Evolutionary conservation across 2,797 vertebrate genomes (phyloP).

Genomic region (Hylomyscus alleni): DNA sequence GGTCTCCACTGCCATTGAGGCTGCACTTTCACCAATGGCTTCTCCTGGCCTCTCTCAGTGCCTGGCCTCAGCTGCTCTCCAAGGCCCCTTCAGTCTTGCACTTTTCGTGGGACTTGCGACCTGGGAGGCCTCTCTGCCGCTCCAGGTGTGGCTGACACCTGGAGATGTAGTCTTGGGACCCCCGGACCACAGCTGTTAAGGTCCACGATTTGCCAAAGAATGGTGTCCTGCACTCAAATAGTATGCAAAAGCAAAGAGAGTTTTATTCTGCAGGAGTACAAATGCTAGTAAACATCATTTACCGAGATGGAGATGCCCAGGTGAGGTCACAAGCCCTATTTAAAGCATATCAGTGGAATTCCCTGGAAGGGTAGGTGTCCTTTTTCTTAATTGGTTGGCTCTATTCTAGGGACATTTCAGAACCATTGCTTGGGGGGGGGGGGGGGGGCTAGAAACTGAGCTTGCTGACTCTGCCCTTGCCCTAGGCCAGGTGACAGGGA

Average conservation of each 20-base stretch:
- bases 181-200: neutral
- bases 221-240: neutral
- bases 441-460: too few relatives aligned
- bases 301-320: neutral
- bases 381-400: too few relatives aligned
- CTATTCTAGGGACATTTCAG: too few relatives aligned
- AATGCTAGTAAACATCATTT: neutral
- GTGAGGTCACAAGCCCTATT: too few relatives aligned
- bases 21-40: neutral
- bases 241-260: neutral
- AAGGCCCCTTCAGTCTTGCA: neutral
- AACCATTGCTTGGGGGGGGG: too few relatives aligned
- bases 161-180: too few relatives aligned
- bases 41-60: neutral
- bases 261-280: neutral
- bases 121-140: too few relatives aligned
- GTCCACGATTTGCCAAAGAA: neutral
- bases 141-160: too few relatives aligned
- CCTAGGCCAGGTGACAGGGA: too few relatives aligned
- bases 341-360: too few relatives aligned
- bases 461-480: too few relatives aligned
- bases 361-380: too few relatives aligned
- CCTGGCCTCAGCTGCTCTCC: neutral
- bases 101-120: neutral
- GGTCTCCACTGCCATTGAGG: neutral